Conservation (phyloP, 2,797 vertebrate species). For the Xenops minutus region DNA sequence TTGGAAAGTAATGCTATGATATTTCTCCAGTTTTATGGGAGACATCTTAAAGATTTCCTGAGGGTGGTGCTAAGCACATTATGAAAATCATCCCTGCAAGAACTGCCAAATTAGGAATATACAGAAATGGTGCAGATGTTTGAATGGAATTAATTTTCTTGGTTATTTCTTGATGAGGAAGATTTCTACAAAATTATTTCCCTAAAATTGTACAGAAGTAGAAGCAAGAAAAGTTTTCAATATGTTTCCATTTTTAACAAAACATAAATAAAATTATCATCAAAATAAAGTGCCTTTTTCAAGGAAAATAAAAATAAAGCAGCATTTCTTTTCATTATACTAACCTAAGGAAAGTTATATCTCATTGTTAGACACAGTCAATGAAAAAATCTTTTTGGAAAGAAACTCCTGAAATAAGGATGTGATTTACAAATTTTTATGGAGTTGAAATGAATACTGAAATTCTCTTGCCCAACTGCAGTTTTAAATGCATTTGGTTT, state of each 20-base stretch:
- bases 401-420: neutral
- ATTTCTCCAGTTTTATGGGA: neutral
- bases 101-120: neutral
- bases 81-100: conserved; percentile 12
- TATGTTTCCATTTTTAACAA: neutral
- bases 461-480: neutral
- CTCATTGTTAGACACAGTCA: neutral
- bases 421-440: neutral
- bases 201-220: neutral
- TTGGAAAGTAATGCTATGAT: neutral
- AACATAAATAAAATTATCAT: neutral
- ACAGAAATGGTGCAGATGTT: neutral
- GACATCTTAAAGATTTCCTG: conserved; percentile 23
- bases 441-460: neutral
- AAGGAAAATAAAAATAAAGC: neutral
- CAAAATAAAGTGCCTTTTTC: neutral
- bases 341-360: neutral
- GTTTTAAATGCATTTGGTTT: neutral
- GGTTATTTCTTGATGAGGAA: neutral
- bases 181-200: neutral
- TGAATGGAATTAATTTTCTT: conserved; percentile 4
- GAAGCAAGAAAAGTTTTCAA: neutral
- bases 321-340: neutral
- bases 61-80: conserved; percentile 42
- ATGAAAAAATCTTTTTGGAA: neutral